Base-by-base conservation (phyloP, 2,888 invertebrate genomes). In the Chesias legatella region DNA sequence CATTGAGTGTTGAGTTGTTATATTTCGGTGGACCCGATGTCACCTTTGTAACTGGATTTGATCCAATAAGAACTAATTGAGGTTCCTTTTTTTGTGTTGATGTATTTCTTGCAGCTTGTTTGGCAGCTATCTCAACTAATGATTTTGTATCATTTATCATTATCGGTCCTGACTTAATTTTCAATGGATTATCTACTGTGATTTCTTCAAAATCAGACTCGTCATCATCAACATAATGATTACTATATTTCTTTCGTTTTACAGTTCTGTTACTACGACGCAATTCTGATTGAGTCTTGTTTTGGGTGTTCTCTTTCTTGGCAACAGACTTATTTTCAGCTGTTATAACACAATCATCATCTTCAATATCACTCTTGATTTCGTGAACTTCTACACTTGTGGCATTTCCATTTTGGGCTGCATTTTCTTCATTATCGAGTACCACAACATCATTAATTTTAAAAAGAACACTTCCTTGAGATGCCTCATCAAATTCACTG, bases 21-120 rank as follows among this genome's bases (percentile, higher is more conserved):
- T 63, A 60, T 57, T 79, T 73, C 39, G 73, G 90, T 27, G 91
- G 72, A 9, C 90, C 88, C 7, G 90, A 90, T 55, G 92, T 91
- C 10, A 91, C 91, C 40, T 92, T 74, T 62, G 91, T 7, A 21
- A 53, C 91, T 20, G 93, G 91, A 79, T 94, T 93, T 7, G 94
- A 93, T 64, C 95, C 94, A 53, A 95, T 94, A 33, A 95, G 94
- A 21, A 94, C 94, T 53, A 94, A 82, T 5, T 93, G 93, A 0
- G 93, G 92, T 71, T 95, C 92, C 61, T 94, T 92, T 67, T 93
- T 91, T 32, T 83, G 82, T 35, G 53, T 47, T 53, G 24, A 62
- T 57, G 40, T 56, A 50, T 4, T 57, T 32, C 49, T 67, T 73
- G 39, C 72, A 0, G 44, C 65, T 48, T 78, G 73, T 59, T 91